phyloP scores from a whole-genome alignment of 2,797 vertebrate species.

The Sebastes glaucus region DNA sequence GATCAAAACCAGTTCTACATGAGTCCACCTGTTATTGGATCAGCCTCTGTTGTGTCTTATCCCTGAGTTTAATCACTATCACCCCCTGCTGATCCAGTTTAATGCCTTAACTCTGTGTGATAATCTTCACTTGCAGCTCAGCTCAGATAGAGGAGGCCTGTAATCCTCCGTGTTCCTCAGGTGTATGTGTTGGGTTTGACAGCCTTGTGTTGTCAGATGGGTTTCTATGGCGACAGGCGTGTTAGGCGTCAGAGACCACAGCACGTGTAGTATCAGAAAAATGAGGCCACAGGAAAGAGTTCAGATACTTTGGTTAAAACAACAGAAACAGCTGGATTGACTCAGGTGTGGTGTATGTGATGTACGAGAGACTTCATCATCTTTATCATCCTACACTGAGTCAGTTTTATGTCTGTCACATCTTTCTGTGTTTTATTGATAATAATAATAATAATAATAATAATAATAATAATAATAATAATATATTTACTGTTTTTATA shows the following conservation, averaged over 20 bases:
- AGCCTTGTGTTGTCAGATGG: not conserved
- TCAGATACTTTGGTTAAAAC: not conserved
- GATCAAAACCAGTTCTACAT: not conserved
- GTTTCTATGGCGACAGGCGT: not conserved
- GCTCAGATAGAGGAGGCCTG: too few species aligned
- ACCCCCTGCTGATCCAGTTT: slow-evolving; percentile 17
- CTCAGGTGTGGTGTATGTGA: not conserved
- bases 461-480: too few species aligned
- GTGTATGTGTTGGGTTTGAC: not conserved
- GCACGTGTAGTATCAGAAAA: not conserved
- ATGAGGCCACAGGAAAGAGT: not conserved
- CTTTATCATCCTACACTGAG: too few species aligned
- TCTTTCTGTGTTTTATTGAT: not conserved
- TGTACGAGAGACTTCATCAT: not conserved
- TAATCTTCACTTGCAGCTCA: not conserved
- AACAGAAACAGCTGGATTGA: not conserved
- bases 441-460: too few species aligned
- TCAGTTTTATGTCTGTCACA: not conserved
- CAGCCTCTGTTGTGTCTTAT: not conserved
- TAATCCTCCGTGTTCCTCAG: too few species aligned
- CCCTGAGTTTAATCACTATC: not conserved
- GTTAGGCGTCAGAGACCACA: not conserved
- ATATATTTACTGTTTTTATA: too few species aligned
- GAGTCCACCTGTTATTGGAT: not conserved
- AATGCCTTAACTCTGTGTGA: slow-evolving; percentile 1